These are phyloP conservation scores for Syngnathus floridae DNA, from an alignment of 2,113 vertebrate species.

Conservation along the genomic window DNA sequence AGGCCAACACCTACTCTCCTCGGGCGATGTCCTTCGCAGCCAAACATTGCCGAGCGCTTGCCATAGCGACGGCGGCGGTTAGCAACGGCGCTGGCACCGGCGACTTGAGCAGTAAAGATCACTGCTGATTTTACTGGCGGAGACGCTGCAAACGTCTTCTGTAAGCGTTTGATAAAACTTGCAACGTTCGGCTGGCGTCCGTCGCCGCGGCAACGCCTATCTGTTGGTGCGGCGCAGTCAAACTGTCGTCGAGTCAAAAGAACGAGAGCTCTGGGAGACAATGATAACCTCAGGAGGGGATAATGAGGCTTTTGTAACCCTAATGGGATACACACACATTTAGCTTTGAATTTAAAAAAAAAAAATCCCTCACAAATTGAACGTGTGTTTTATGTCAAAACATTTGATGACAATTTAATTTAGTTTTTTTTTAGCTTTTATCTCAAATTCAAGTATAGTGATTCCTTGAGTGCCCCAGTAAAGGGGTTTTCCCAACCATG, in stretches of 20 bases:
- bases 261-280: slow-evolving; percentile 59
- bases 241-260: slow-evolving; percentile 51
- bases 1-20: slow-evolving; percentile 67
- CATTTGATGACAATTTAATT: background rate
- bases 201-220: slow-evolving; percentile 57
- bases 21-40: slow-evolving; percentile 54
- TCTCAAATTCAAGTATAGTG: background rate
- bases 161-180: slow-evolving; percentile 49
- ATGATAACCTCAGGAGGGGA: slow-evolving; percentile 56
- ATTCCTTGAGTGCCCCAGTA: background rate
- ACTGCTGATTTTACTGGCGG: slow-evolving; percentile 52
- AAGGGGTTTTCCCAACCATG: background rate
- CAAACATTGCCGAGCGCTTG: slow-evolving; percentile 58
- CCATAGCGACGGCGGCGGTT: slow-evolving; percentile 54
- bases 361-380: background rate
- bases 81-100: slow-evolving; percentile 44
- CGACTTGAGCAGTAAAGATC: slow-evolving; percentile 53
- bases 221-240: slow-evolving; percentile 53
- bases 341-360: background rate
- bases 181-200: slow-evolving; percentile 27
- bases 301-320: slow-evolving; percentile 54
- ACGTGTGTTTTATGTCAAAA: background rate
- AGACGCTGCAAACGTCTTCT: slow-evolving; percentile 40
- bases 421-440: background rate
- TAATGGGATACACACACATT: background rate